These are phyloP conservation scores for Mastomys coucha DNA, from an alignment of 2,113 vertebrate genomes.

Conservation along the genomic window DNA sequence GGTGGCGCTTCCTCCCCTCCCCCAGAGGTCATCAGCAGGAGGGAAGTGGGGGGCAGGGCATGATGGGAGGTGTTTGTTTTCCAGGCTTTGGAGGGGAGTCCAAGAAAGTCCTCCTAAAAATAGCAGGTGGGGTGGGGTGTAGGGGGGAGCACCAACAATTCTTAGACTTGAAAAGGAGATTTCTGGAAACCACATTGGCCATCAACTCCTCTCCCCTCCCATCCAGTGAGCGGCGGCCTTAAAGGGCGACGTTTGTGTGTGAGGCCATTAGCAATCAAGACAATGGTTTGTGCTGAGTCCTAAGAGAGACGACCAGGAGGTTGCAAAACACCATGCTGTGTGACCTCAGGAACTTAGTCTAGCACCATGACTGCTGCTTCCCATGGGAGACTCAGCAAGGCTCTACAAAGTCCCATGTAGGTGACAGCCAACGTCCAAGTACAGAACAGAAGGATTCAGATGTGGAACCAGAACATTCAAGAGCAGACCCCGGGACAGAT, in stretches of 20 bases:
- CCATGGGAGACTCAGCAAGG: not conserved
- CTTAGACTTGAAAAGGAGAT: not conserved
- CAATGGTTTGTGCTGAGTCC: not conserved
- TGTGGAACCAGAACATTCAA: not conserved
- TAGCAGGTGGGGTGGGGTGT: not conserved
- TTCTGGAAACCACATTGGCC: constrained; percentile 60
- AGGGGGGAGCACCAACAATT: constrained; percentile 25
- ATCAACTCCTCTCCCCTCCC: not conserved
- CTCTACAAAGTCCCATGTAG: not conserved
- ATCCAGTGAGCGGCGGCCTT: constrained; percentile 4
- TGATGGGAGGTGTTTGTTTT: constrained; percentile 57
- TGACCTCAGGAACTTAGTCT: not conserved
- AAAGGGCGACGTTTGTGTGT: not conserved
- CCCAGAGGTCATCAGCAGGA: not conserved
- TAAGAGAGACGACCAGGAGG: not conserved
- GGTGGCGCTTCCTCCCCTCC: constrained; percentile 36
- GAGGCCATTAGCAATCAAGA: constrained; percentile 42
- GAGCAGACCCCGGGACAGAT: not conserved
- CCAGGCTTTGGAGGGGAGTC: constrained; percentile 69
- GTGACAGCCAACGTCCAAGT: too few species aligned
- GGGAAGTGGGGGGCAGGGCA: not conserved
- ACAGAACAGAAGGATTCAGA: not conserved
- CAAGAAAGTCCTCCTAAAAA: constrained; percentile 79
- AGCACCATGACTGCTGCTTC: accelerated
- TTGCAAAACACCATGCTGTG: not conserved